Evolutionary conservation across 2,797 vertebrate genomes (phyloP).

Genomic region (Glossophaga mutica): DNA sequence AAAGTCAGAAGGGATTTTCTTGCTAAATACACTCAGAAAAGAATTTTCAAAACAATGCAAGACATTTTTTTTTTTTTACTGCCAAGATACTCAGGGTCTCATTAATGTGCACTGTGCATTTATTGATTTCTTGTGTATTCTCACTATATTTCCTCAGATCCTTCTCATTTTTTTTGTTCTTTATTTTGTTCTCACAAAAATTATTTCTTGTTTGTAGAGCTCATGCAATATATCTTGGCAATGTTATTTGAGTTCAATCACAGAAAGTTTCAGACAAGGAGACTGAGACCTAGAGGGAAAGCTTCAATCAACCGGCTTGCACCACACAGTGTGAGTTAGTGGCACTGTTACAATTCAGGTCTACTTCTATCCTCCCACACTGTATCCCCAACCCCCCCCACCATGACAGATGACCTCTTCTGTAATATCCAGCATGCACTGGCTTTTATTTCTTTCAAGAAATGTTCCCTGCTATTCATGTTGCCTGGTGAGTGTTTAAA

Average conservation of each 20-base stretch:
- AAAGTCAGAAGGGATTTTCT: background rate
- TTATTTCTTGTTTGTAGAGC: background rate
- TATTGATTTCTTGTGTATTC: background rate
- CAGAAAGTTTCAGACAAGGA: background rate
- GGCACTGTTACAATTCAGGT: background rate
- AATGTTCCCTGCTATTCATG: background rate
- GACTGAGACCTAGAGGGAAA: background rate
- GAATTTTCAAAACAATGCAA: background rate
- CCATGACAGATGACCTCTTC: background rate
- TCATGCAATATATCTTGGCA: background rate
- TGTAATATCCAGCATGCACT: background rate
- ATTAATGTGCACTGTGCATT: background rate
- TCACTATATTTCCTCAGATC: background rate
- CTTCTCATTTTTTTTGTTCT: background rate
- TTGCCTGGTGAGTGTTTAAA: background rate
- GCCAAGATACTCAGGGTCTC: background rate
- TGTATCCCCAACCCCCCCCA: background rate
- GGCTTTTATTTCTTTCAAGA: background rate
- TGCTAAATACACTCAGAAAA: background rate
- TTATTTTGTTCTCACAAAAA: background rate
- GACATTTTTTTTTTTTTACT: background rate
- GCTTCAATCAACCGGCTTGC: background rate
- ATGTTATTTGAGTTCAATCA: background rate
- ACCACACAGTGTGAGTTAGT: background rate
- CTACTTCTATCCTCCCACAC: background rate